Evolutionary conservation across 2,113 vertebrate genomes (phyloP).

Genomic region (Gobiocypris rarus): DNA sequence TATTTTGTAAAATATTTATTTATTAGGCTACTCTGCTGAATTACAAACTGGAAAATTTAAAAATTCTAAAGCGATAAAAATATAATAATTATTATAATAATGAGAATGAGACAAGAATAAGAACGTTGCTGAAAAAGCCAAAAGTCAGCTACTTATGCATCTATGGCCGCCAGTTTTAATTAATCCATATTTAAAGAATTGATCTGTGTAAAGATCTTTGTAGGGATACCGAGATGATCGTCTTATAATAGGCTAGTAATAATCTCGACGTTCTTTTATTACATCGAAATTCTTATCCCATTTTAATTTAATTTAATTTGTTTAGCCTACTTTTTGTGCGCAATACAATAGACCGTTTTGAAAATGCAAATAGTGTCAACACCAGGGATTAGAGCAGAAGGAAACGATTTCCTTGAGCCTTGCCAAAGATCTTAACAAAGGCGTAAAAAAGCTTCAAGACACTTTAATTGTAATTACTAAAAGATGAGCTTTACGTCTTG

Average conservation of each 20-base stretch:
- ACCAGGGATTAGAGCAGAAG: constrained; percentile 56
- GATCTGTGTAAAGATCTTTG: neutral
- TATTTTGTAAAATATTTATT: too few relatives aligned
- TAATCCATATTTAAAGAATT: neutral
- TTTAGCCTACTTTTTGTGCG: neutral
- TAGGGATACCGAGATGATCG: constrained; percentile 12
- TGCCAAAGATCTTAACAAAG: constrained; percentile 61
- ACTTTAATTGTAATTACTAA: constrained; percentile 69
- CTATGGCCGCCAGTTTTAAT: neutral
- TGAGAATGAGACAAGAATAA: constrained; percentile 12
- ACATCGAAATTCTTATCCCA: neutral
- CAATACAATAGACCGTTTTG: neutral
- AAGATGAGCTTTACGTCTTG: constrained; percentile 45
- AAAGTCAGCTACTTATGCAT: neutral
- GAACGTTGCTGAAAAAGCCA: neutral
- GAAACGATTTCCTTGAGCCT: constrained; percentile 40
- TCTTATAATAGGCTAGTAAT: neutral
- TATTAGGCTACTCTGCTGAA: too few relatives aligned
- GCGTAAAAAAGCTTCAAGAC: constrained; percentile 48
- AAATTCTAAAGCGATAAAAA: neutral
- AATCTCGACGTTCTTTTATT: neutral
- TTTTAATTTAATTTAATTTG: neutral
- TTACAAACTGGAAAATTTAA: neutral
- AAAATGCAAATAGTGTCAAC: constrained; percentile 39
- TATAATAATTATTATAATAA: constrained; percentile 24